A percentile compares a stretch with the other conserved stretches of the same genome.
Conservation (phyloP, 2,888 invertebrate genomes). For the Ephialtes manifestator region DNA sequence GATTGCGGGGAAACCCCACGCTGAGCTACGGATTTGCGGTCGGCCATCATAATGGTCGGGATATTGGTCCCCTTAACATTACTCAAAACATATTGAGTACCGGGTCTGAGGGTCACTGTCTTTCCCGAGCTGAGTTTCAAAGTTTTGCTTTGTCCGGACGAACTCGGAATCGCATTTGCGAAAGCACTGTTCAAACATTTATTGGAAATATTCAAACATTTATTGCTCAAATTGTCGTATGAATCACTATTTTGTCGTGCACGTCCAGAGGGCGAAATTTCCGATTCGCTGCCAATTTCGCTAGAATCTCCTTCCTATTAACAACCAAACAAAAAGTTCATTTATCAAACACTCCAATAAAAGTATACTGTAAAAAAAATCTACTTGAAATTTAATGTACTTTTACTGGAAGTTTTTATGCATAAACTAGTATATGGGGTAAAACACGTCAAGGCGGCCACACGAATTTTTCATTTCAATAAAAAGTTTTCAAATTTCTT, state of each 20-base stretch:
- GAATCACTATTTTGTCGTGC: conserved; percentile 29
- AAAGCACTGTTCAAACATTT: conserved; percentile 61
- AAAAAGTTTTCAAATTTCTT: too few relatives aligned
- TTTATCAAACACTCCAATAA: not conserved
- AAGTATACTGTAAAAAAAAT: too few relatives aligned
- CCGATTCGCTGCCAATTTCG: conserved; percentile 58
- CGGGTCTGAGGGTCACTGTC: conserved; percentile 78
- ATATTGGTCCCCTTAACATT: conserved; percentile 77
- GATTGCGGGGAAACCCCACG: conserved; percentile 35
- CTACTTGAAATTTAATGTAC: too few relatives aligned
- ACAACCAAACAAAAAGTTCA: not conserved
- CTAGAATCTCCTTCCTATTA: conserved; percentile 64
- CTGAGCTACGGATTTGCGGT: conserved; percentile 33
- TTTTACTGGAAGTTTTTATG: too few relatives aligned
- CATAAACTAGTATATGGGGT: too few relatives aligned
- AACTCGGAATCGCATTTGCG: conserved; percentile 75
- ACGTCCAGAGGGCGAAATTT: conserved; percentile 37
- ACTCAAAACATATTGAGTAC: conserved; percentile 78
- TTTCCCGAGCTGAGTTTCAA: conserved; percentile 79
- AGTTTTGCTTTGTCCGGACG: conserved; percentile 75
- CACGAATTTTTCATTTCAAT: too few relatives aligned
- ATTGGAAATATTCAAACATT: conserved; percentile 10
- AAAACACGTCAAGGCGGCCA: too few relatives aligned
- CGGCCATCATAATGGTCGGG: conserved; percentile 73
- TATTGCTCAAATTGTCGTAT: conserved; percentile 38